Evolutionary conservation across 2,113 vertebrate species (phyloP), one percentile per base, ranked within the genome.

Genomic region (Mionectes macconnelli): DNA sequence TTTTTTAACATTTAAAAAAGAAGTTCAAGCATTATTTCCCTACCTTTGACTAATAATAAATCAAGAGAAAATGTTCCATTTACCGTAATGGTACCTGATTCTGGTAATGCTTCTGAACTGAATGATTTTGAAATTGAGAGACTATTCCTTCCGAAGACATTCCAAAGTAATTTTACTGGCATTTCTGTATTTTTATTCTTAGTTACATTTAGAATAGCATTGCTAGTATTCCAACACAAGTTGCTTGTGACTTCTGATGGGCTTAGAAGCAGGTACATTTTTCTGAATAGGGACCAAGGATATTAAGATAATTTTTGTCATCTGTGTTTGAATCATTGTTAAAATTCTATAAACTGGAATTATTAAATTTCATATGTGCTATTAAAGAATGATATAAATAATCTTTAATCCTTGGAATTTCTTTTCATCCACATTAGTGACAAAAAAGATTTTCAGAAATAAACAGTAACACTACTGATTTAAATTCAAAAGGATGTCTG

Each of bases 1-100:
- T 33, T 72, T 57, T 86, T 95, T 88, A 96, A 93, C 39, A 45
- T 96, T 93, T 89, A 80, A 70, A 91, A 77, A 27, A 81, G 9
- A 89, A 89, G n/a, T 35, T 79, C 27, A 73, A 72, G 33, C 6
- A 8, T 24, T 28, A 22, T 77, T 80, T 68, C 76, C 24, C 35
- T 85, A 10, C 27, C 9, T 52, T 82, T 49, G 24, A 50, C 37
- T 57, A 57, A 33, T 77, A 94, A 95, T 91, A 96, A 93, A 84
- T 59, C 57, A 89, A 86, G 12, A 83, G 19, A 92, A 96, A 95
- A 92, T 42, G 3, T 66, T 44, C 4, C 4, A 60, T 81, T 95
- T 95, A 56, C 39, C 50, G 69, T 87, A 92, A 92, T 39, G 21
- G 16, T 68, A 70, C 50, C 40, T 78, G 55, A 77, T 93, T 95